Evolutionary conservation across 2,888 invertebrate genomes (phyloP), one percentile per base, ranked within the genome.

Genomic region (Lepidocyrtinus sp.): DNA sequence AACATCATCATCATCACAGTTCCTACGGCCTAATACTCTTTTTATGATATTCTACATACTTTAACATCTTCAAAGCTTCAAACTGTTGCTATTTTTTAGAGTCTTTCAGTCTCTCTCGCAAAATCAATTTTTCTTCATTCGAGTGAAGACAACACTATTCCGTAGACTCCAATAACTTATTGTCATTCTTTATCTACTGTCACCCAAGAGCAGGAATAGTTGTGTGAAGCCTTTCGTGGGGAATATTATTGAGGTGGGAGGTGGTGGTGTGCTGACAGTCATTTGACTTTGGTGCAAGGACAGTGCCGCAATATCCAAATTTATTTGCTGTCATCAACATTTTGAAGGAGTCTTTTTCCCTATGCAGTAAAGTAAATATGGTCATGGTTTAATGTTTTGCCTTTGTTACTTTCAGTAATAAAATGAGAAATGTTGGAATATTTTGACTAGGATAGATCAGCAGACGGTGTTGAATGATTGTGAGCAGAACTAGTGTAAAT

Each of bases 101-200:
- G n/a, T n/a, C n/a, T 59, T 27, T 59, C 25, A 3, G 26, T 69
- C 17, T 3, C 21, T 64, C 26, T 73, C 55, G 61, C 36, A 21
- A 21, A 22, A 17, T n/a, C 62, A 73, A 64, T 73, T 73, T 67
- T 59, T 67, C 61, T 36, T 26, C 45, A 36, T 59, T 22, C 65
- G 46, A 7, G 59, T 27, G 25, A n/a, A 67, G 25, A 74, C 50
- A 22, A 22, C 19, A 36, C 36, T 72, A 25, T 61, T 61, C 62
- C 36, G 27, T 36, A 5, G 36, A 9, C 67, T 65, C 55, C 59
- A 67, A 67, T 65, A 73, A 65, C 65, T 24, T 70, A 36, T n/a
- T 22, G 17, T 63, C 72, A 72, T 72, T 63, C 26, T 72, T 72
- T 72, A 72, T 63, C 62, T 25, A 2, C 3, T 71, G 71, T 63